phyloP scores from a whole-genome alignment of 1,140 invertebrate genomes.

The Drosophila mauritiana region DNA sequence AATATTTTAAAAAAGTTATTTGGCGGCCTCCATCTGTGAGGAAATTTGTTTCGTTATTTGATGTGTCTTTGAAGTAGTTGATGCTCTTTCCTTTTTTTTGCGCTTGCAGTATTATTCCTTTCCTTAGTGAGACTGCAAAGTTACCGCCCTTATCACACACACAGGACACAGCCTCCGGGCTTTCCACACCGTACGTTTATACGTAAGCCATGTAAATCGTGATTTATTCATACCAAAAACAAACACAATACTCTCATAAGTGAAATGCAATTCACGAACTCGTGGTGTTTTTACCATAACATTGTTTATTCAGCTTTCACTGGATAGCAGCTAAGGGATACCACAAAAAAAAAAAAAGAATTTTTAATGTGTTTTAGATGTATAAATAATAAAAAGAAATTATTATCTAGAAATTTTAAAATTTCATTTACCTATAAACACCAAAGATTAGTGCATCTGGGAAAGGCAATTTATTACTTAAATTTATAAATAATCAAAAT shows the following conservation, averaged over 20 bases:
- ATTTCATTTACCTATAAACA: too few relatives aligned
- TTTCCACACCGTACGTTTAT: not conserved
- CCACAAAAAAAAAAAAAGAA: not conserved
- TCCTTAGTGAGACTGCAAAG: conserved; percentile 6
- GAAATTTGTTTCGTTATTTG: conserved; percentile 27
- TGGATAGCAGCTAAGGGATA: not conserved
- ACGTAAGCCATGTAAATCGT: not conserved
- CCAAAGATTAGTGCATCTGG: too few relatives aligned
- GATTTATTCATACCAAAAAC: conserved; percentile 1
- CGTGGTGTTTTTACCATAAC: not conserved
- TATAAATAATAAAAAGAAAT: too few relatives aligned
- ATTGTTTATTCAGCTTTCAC: not conserved
- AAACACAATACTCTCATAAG: not conserved
- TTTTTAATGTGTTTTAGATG: not conserved
- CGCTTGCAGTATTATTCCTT: not conserved
- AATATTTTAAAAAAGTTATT: conserved; percentile 2
- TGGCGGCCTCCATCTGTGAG: conserved; percentile 16
- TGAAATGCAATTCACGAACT: not conserved
- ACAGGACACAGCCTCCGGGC: conserved; percentile 2
- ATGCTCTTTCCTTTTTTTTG: conserved; percentile 1
- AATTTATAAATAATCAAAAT: too few relatives aligned
- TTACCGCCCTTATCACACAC: conserved; percentile 29
- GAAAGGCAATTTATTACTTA: too few relatives aligned
- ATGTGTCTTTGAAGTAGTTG: conserved; percentile 16
- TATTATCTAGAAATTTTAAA: too few relatives aligned